Base-by-base conservation (phyloP, 2,888 invertebrate genomes). In the Lasioglossum leucozonium region DNA sequence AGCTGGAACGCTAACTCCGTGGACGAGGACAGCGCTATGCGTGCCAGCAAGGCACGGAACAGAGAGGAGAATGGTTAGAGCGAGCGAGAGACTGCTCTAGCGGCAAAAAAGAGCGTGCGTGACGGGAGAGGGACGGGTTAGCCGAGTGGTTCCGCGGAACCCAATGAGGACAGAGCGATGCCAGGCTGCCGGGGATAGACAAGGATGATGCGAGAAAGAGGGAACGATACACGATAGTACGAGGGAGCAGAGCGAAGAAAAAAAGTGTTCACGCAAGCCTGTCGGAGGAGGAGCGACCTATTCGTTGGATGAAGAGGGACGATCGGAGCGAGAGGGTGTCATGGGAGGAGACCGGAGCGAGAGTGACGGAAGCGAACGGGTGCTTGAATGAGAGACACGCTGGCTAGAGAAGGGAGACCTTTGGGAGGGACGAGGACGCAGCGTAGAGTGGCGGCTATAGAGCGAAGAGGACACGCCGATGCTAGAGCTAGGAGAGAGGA, bases 201-300 rank as follows among this genome's bases (percentile, higher is more conserved):
- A 10, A 4, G 37, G 72, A 40, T 22, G 62, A 30, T 42, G 77
- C 72, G 16, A 76, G 77, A 58, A 26, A 58, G 58, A 58, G 79
- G 40, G 55, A 72, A 13, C 77, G 84, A 83, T 71, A 51, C 58
- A 8, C 22, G 82, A 55, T n/a, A 42, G 58, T 51, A 5, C 13
- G 37, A 65, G 69, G 79, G 40, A 76, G 80, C 71, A 8, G 73
- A 26, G 67, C n/a, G n/a, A n/a, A n/a, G 4, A 42, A 34, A 77
- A 72, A 77, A 69, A 72, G 18, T 73, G 69, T 79, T 72, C 84
- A 77, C 79, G 84, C 84, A 73, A 77, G 77, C n/a, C 37, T 77
- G 84, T 26, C 8, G 65, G 75, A 75, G 55, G 55, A 72, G 67
- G 79, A 67, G 40, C 62, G 77, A 72, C 16, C 4, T 34, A 47